Base-by-base conservation (phyloP, 2,888 invertebrate genomes). In the Tanypteryx hageni region DNA sequence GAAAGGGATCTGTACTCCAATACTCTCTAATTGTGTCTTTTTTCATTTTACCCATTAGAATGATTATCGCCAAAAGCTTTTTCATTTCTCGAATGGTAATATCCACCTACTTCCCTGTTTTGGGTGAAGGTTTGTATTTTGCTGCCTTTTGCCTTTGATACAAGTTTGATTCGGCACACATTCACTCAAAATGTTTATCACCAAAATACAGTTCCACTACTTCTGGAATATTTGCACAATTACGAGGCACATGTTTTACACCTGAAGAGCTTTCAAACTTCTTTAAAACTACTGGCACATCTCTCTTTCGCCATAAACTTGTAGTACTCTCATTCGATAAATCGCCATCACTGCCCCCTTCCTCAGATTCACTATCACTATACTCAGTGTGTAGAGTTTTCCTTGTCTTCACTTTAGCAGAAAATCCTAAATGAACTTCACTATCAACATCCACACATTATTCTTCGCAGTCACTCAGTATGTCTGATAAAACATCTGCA, bases 141-240 rank as follows among this genome's bases (percentile, higher is more conserved):
- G 27, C 9, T 82, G 4, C 44, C 4, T 82, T 31, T 10, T 82
- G 82, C 22, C 1, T 82, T 4, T 82, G 82, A 27, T 82, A 82
- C 82, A 82, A 82, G 14, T 82, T 82, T 22, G 82, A 27, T 31
- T 82, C 82, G 31, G 22, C 14, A 31, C 10, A 82, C 44, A 82
- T 31, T 16, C 22, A 27, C 31, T 82, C 82, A 82, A 82, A 14
- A 31, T 27, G 82, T 27, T 82, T 4, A 82, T 82, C 82, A 22
- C 82, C 83, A 84, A 84, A 84, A 84, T 44, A 57, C n/a, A 84
- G 56, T 84, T 84, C 18, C n/a, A 57, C 56, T 84, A 56, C 57
- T 44, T 57, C 56, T n/a, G 56, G 56, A 84, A 84, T n/a, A 56
- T 56, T 44, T n/a, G 13, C 84, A 84, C 84, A 56, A n/a, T 56